Percentiles rank a stretch among this genome's conserved stretches.
These are phyloP conservation scores for Ptychoptera albimana DNA, from an alignment of 2,888 invertebrate genomes.

Conservation along the genomic window DNA sequence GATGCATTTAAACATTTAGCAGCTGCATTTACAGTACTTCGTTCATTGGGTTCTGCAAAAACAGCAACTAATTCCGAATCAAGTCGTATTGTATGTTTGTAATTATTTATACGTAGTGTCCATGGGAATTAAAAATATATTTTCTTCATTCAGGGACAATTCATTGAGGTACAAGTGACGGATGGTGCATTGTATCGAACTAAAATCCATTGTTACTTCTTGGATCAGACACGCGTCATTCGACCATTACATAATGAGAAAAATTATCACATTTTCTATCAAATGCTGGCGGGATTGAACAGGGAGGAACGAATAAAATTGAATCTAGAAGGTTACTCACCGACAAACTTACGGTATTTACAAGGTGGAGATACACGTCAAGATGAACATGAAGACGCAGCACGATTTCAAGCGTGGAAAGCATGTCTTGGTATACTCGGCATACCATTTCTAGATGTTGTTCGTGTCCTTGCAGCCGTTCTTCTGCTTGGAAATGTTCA, in stretches of 20 bases:
- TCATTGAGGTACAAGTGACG: constrained; percentile 90
- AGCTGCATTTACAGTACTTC: constrained; percentile 85
- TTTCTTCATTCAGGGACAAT: constrained; percentile 58
- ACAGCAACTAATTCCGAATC: constrained; percentile 83
- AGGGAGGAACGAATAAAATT: constrained; percentile 74
- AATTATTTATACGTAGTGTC: background rate
- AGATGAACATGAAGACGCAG: constrained; percentile 54
- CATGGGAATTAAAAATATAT: background rate
- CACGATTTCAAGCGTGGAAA: constrained; percentile 83
- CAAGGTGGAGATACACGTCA: constrained; percentile 56
- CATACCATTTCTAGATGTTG: constrained; percentile 86
- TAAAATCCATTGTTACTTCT: constrained; percentile 90
- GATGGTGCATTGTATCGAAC: constrained; percentile 89
- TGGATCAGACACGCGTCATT: constrained; percentile 85
- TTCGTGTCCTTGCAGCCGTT: constrained; percentile 79
- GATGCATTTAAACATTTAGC: constrained; percentile 93
- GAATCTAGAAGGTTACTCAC: constrained; percentile 71
- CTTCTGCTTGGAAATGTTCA: constrained; percentile 82
- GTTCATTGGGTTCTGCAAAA: constrained; percentile 81
- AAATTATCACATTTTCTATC: constrained; percentile 95
- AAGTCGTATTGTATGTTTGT: constrained; percentile 64
- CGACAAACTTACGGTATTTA: constrained; percentile 68
- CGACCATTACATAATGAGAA: constrained; percentile 73
- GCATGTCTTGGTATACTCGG: constrained; percentile 78
- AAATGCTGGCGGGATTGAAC: constrained; percentile 79